Evolutionary conservation across 1,140 invertebrate genomes (phyloP).

Genomic region (Alviniconcha marisindica): DNA sequence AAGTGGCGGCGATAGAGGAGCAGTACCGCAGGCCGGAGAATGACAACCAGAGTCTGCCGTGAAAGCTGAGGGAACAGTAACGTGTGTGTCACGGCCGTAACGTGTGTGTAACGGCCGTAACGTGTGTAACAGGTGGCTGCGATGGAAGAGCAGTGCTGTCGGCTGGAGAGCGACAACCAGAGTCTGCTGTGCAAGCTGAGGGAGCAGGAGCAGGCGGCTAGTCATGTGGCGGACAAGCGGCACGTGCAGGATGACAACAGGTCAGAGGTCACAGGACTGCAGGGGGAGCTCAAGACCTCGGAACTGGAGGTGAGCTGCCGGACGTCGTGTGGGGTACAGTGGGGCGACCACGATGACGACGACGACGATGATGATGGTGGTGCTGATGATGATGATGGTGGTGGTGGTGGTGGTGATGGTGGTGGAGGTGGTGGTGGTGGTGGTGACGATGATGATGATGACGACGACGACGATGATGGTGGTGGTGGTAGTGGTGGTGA

Average conservation of each 20-base stretch:
- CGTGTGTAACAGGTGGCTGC: conserved; percentile 52
- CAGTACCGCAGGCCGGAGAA: no score
- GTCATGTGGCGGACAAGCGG: conserved; percentile 22
- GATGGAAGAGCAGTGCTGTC: conserved; percentile 60
- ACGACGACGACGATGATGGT: background rate
- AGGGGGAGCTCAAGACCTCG: conserved; percentile 46
- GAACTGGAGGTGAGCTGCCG: conserved; percentile 78
- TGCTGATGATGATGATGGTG: background rate
- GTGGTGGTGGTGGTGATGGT: background rate
- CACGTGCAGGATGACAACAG: conserved; percentile 39
- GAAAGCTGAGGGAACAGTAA: no score
- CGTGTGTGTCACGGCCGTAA: no score
- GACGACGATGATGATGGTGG: background rate
- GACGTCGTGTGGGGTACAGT: background rate
- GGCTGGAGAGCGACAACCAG: conserved; percentile 61
- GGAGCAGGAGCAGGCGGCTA: conserved; percentile 46
- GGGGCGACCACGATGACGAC: background rate
- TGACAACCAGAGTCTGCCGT: background rate
- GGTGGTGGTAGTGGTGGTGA: no score
- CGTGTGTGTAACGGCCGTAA: no score
- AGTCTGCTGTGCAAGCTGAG: conserved; percentile 61
- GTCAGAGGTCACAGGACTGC: conserved; percentile 50
- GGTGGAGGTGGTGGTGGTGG: background rate
- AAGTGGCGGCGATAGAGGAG: no score
- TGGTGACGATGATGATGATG: background rate